phyloP scores from a whole-genome alignment of 2,888 invertebrate species.

The Pristionchus mayeri region DNA sequence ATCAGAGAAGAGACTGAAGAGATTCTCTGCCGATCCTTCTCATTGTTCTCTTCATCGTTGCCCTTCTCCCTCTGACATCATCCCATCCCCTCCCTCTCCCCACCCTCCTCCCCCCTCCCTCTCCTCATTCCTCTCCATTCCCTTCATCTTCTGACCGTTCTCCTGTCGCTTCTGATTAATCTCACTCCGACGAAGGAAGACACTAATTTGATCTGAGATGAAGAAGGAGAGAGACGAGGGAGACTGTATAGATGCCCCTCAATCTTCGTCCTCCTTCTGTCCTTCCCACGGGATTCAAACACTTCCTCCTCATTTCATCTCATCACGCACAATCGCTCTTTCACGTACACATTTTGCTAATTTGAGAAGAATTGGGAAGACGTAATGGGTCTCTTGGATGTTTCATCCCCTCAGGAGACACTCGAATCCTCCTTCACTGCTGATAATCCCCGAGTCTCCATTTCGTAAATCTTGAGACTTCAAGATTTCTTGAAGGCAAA shows the following conservation, averaged over 20 bases:
- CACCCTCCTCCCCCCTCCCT: neutral
- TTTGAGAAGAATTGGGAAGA: neutral
- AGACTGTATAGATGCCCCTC: constrained; percentile 11
- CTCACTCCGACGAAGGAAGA: constrained; percentile 23
- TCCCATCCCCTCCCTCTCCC: neutral
- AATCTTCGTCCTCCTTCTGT: neutral
- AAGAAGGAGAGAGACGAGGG: constrained; percentile 9
- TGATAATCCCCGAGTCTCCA: neutral
- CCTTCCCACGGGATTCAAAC: neutral
- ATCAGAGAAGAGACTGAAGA: neutral
- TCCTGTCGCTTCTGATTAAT: constrained; percentile 28
- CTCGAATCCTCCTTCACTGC: too few relatives aligned
- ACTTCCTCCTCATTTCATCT: neutral
- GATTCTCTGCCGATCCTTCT: neutral
- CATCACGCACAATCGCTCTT: neutral
- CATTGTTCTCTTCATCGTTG: neutral
- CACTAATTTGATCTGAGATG: constrained; percentile 34
- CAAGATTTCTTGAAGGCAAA: neutral
- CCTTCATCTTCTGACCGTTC: constrained; percentile 25
- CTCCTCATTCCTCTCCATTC: neutral
- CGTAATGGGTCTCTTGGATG: neutral
- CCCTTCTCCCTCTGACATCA: constrained; percentile 1
- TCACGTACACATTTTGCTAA: neutral
- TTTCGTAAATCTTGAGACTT: neutral
- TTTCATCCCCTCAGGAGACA: neutral